Percentiles rank a stretch among this genome's conserved stretches.
These are phyloP conservation scores for Nymphalis polychloros DNA, from an alignment of 2,888 invertebrate genomes.

Conservation along the genomic window DNA sequence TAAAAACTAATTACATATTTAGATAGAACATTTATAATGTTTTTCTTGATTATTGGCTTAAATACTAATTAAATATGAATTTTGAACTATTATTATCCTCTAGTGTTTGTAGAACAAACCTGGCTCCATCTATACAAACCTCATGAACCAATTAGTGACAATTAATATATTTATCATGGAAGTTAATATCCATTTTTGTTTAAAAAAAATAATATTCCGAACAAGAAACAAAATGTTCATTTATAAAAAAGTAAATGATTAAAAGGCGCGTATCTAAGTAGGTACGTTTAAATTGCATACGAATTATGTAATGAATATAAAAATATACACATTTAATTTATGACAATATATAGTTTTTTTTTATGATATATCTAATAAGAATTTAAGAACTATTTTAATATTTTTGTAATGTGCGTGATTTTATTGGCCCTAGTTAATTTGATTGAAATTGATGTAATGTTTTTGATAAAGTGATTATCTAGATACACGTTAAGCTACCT, in stretches of 20 bases:
- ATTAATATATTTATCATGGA: no score
- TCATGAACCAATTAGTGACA: no score
- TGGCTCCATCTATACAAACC: no score
- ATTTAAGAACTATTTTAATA: constrained; percentile 8
- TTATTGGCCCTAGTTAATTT: constrained; percentile 47
- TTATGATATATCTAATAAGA: constrained; percentile 3
- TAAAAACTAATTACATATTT: no score
- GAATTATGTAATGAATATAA: constrained; percentile 10
- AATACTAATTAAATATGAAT: no score
- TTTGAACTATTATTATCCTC: no score
- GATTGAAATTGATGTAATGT: not conserved
- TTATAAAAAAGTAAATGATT: not conserved
- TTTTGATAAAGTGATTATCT: not conserved
- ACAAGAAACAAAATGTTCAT: no score
- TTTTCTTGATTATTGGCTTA: no score
- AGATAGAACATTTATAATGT: no score
- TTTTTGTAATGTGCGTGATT: constrained; percentile 58
- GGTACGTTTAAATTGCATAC: not conserved
- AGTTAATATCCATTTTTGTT: no score
- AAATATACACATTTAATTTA: constrained; percentile 7
- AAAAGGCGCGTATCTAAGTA: not conserved
- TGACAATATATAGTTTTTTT: not conserved
- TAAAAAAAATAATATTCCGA: no score
- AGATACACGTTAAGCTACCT: not conserved
- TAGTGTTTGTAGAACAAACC: no score